phyloP scores from a whole-genome alignment of 2,888 invertebrate species.

The Phalangium opilio region DNA sequence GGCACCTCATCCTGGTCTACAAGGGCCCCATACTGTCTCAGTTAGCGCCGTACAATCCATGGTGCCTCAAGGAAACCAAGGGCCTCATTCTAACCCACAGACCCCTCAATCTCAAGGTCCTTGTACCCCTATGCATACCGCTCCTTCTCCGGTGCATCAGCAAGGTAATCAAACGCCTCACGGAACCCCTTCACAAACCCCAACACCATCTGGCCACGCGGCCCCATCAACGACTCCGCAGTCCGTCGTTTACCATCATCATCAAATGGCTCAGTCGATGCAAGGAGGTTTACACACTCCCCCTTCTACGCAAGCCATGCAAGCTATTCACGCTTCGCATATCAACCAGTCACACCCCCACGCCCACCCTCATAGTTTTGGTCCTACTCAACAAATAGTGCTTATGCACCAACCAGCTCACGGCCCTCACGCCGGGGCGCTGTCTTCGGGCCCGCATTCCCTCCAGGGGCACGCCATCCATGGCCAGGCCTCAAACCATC shows the following conservation, averaged over 20 bases:
- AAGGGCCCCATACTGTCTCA: conserved; percentile 7
- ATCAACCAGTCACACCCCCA: conserved; percentile 10
- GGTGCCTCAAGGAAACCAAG: conserved; percentile 11
- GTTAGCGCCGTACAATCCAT: background rate
- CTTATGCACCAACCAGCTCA: conserved; percentile 10
- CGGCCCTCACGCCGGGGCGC: conserved; percentile 9
- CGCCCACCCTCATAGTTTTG: conserved; percentile 7
- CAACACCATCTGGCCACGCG: conserved; percentile 15
- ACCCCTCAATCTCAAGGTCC: conserved; percentile 17
- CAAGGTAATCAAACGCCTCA: conserved; percentile 5
- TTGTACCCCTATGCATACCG: conserved; percentile 10
- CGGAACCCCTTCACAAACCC: conserved; percentile 10
- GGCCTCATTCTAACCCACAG: conserved; percentile 14
- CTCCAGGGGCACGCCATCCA: conserved; percentile 13
- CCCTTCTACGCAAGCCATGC: conserved; percentile 8
- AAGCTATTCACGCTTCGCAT: conserved; percentile 7
- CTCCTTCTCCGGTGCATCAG: conserved; percentile 18
- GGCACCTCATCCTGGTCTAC: conserved; percentile 9
- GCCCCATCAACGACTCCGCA: conserved; percentile 14
- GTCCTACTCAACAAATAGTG: conserved; percentile 12
- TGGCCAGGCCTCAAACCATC: conserved; percentile 15
- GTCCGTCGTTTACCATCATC: conserved; percentile 14
- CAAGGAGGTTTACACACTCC: background rate
- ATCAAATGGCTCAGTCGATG: conserved; percentile 7
- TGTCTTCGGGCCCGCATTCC: conserved; percentile 8